Percentiles rank a stretch among this genome's conserved stretches.
Conservation (phyloP, 2,888 invertebrate species). For the Cerastis rubricosa region DNA sequence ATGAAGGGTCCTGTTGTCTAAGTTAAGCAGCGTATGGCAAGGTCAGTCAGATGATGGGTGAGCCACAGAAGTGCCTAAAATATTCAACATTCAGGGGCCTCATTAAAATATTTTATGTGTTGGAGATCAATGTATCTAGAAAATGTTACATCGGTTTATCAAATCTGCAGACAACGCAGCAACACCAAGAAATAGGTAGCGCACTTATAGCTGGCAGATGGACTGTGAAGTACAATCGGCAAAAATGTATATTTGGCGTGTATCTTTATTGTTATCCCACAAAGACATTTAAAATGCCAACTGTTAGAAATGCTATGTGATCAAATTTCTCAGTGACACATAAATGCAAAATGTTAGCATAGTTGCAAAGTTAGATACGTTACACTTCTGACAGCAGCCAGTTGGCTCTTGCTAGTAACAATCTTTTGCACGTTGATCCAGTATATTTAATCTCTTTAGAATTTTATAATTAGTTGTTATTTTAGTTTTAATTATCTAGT, state of each 20-base stretch:
- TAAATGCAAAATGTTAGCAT: too few relatives aligned
- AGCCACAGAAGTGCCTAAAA: background rate
- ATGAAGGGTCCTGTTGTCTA: background rate
- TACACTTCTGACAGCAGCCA: background rate
- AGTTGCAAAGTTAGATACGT: background rate
- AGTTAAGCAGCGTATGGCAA: background rate
- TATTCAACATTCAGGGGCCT: background rate
- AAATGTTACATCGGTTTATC: conserved; percentile 47
- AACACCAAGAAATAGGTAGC: background rate
- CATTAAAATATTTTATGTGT: conserved; percentile 84
- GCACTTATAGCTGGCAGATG: background rate
- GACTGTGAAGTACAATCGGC: background rate
- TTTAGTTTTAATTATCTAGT: too few relatives aligned
- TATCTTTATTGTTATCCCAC: background rate
- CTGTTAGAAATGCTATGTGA: background rate
- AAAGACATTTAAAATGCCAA: background rate
- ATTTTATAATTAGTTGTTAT: too few relatives aligned
- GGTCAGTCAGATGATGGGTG: background rate
- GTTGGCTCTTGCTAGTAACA: background rate
- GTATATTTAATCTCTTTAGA: too few relatives aligned
- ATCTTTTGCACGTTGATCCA: background rate
- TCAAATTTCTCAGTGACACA: too few relatives aligned
- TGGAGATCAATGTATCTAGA: conserved; percentile 94
- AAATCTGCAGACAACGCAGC: background rate
- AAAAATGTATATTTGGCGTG: background rate